Conservation (phyloP, 2,113 vertebrate genomes). For the Cisticola juncidis region DNA sequence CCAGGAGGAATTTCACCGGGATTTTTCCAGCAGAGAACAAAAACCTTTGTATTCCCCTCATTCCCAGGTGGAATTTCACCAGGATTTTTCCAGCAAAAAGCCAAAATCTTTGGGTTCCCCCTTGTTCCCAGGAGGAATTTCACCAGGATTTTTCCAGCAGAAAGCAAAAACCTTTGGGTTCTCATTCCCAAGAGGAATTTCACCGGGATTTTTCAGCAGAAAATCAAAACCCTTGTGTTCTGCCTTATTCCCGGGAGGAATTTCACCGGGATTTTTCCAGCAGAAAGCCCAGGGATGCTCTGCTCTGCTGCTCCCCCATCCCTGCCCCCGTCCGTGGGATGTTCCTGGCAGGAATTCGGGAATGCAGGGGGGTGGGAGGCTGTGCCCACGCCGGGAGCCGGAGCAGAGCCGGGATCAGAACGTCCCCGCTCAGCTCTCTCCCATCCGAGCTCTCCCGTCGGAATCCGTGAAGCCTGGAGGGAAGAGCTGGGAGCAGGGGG, state of each 20-base stretch:
- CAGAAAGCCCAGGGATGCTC: neutral
- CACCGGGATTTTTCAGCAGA: neutral
- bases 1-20: neutral
- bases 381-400: neutral
- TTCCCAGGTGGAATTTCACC: no score
- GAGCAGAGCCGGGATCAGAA: neutral
- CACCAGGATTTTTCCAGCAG: no score
- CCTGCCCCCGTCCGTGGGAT: neutral
- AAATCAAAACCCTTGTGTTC: neutral
- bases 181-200: neutral
- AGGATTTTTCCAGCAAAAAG: no score
- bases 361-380: neutral
- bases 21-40: neutral
- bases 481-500: neutral
- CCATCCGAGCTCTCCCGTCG: accelerated
- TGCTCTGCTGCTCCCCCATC: neutral
- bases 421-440: neutral
- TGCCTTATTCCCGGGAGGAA: no score
- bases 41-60: no score
- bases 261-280: no score
- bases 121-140: no score
- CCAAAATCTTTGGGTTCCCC: no score
- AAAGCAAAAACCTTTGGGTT: neutral
- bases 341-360: neutral
- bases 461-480: neutral